Conservation (phyloP, 2,888 invertebrate genomes). For the Morpho deidamia region DNA sequence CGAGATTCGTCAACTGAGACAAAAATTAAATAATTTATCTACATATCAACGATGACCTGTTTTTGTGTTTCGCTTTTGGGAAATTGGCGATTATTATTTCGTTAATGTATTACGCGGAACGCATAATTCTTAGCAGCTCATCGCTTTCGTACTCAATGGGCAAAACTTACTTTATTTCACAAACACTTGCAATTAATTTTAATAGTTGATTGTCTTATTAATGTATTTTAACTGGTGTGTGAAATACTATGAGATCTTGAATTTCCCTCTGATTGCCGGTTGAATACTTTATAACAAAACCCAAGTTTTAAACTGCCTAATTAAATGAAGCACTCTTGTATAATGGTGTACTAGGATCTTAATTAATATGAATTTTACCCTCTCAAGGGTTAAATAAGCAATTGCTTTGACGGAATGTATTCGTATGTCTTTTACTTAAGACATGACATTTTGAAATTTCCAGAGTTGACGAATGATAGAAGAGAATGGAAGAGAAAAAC, state of each 20-base stretch:
- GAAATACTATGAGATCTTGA: neutral
- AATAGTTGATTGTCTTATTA: slow-evolving; percentile 3
- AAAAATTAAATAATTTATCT: too few relatives aligned
- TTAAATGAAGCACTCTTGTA: neutral
- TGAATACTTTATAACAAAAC: neutral
- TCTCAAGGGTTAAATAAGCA: too few relatives aligned
- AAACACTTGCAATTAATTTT: neutral
- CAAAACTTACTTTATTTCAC: neutral
- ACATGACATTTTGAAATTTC: too few relatives aligned
- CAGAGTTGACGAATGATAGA: too few relatives aligned
- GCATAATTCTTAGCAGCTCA: neutral
- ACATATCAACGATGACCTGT: too few relatives aligned
- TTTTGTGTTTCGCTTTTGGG: too few relatives aligned
- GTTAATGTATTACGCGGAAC: too few relatives aligned
- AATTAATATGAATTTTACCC: neutral
- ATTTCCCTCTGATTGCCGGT: neutral
- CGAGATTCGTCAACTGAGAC: too few relatives aligned
- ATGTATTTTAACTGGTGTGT: neutral
- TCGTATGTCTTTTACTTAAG: too few relatives aligned
- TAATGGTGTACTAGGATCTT: neutral
- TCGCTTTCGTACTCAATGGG: neutral
- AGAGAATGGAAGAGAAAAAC: too few relatives aligned
- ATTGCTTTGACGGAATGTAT: too few relatives aligned
- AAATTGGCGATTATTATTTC: too few relatives aligned
- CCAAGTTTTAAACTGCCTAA: neutral